Evolutionary conservation across 2,113 vertebrate species (phyloP).

Genomic region (Vireo altiloquus): DNA sequence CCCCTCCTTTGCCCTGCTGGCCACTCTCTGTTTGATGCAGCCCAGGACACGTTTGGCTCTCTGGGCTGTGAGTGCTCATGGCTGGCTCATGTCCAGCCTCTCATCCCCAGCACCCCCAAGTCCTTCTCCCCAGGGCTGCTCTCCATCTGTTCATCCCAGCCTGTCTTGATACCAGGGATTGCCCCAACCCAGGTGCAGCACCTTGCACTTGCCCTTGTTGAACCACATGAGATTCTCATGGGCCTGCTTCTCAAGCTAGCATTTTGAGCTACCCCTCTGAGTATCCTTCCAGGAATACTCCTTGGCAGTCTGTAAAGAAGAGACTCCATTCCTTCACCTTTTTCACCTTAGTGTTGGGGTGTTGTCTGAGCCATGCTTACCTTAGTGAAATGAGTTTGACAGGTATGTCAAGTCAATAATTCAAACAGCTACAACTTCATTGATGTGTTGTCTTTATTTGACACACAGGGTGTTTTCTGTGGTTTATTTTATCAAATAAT

Average conservation of each 20-base stretch:
- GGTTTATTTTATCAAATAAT: not conserved
- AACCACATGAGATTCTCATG: not conserved
- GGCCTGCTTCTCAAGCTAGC: not conserved
- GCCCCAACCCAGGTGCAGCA: not conserved
- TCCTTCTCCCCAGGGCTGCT: not conserved
- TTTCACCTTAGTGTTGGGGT: not conserved
- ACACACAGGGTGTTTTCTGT: not conserved
- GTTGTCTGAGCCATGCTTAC: not conserved
- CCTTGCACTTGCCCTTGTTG: not conserved
- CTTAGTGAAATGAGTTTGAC: not conserved
- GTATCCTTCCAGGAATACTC: not conserved
- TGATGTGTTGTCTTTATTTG: not conserved
- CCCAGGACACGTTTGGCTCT: rapidly evolving
- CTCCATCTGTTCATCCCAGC: not conserved
- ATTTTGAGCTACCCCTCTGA: not conserved
- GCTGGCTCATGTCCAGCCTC: not conserved
- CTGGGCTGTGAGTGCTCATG: not conserved
- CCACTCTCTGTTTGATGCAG: rapidly evolving
- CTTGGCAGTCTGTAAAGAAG: not conserved
- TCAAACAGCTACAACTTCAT: not conserved
- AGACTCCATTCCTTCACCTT: not conserved
- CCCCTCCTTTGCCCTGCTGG: not conserved
- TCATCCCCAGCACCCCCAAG: too few species aligned
- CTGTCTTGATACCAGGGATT: rapidly evolving
- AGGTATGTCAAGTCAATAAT: not conserved